Evolutionary conservation across 2,797 vertebrate species (phyloP), one percentile per base, ranked within the genome.

Genomic region (Choloepus didactylus): DNA sequence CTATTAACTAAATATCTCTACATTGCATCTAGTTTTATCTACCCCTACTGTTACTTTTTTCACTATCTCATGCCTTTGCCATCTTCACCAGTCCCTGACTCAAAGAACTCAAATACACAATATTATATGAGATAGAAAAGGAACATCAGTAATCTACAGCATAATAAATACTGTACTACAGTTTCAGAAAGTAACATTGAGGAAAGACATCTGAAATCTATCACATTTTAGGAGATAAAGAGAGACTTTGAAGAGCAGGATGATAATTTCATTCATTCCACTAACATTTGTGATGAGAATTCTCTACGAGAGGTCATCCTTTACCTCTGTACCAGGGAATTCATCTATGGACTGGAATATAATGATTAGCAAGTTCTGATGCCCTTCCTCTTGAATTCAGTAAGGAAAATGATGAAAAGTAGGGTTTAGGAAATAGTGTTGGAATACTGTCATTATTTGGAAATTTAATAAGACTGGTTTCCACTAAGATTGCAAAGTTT

Each of bases 401-500:
- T 67, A 9, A 76, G 79, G n/a, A 44, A 75, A 90, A 60, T 4
- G 3, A 1, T 76, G 21, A 9, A 46, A 87, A 92, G 67, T 51
- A 90, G 14, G 18, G 2, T 35, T 16, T 29, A 18, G 6, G 6
- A 12, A 27, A 56, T 0, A 49, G 10, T 4, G 1, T 38, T 72
- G 3, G 4, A 19, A 89, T 51, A 54, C 18, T 2, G 41, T 51
- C n/a, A 62, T 49, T 85, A 35, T 54, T 6, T 89, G 10, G 4
- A 54, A 64, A 38, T 66, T 0, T 70, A 44, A 12, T 23, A 75
- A 87, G 25, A 83, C 18, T 56, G 54, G 54, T 97, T 98, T 97
- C 94, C 95, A 95, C 95, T 97, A 97, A 97, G 92, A 96, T 38
- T 95, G 79, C 83, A 94, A 9, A 81, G 29, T 93, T 96, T 98